phyloP scores from a whole-genome alignment of 2,888 invertebrate species.

The Zeuzera pyrina region DNA sequence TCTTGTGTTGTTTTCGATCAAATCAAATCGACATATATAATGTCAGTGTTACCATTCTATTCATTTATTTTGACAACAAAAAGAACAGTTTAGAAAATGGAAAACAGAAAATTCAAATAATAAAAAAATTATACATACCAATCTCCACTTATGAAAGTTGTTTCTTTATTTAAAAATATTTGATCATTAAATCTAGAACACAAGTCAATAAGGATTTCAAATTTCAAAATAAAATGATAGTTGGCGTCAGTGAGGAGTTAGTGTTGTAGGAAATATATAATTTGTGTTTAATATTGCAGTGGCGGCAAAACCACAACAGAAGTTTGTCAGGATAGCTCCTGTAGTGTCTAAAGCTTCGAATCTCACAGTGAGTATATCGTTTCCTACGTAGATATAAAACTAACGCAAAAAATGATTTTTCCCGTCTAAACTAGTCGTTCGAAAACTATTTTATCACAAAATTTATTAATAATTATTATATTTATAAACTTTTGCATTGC shows the following conservation, averaged over 20 bases:
- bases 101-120: constrained; percentile 22
- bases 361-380: constrained; percentile 29
- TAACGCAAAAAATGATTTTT: no score
- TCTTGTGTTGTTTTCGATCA: no score
- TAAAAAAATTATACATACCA: no score
- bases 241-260: constrained; percentile 1
- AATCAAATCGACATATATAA: no score
- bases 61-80: no score
- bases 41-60: no score
- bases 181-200: constrained; percentile 12
- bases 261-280: constrained; percentile 1
- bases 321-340: constrained; percentile 54
- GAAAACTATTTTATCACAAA: no score
- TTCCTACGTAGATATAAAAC: no score
- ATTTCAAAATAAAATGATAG: constrained; percentile 6
- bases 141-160: constrained; percentile 3
- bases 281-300: constrained; percentile 18
- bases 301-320: constrained; percentile 38
- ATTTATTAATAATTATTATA: no score
- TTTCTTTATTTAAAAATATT: constrained; percentile 17
- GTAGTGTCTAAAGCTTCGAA: constrained; percentile 29
- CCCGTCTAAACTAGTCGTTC: no score
- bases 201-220: constrained; percentile 11
- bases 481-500: no score
- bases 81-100: constrained; percentile 26